Conservation (phyloP, 1,140 invertebrate genomes). For the Dendrolimus punctatus region DNA sequence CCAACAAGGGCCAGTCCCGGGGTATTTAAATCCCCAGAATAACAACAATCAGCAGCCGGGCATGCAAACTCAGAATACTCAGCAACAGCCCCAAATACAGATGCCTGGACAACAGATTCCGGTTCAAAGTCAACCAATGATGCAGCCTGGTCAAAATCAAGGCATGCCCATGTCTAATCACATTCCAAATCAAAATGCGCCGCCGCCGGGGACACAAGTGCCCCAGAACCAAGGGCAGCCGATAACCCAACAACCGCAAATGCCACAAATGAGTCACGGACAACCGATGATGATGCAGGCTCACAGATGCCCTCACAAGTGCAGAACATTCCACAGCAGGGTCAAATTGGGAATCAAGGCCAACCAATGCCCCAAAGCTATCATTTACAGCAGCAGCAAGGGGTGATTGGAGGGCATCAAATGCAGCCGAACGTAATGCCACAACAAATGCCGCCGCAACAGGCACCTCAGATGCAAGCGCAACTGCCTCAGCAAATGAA, state of each 20-base stretch:
- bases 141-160: slow-evolving; percentile 23
- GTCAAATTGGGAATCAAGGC: slow-evolving; percentile 2
- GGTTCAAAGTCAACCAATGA: slow-evolving; percentile 21
- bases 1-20: slow-evolving; percentile 35
- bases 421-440: slow-evolving; percentile 26
- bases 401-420: slow-evolving; percentile 11
- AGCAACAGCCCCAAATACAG: slow-evolving; percentile 29
- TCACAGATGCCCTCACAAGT: slow-evolving; percentile 11
- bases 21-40: slow-evolving; percentile 31
- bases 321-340: neutral
- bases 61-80: slow-evolving; percentile 33
- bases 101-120: slow-evolving; percentile 26
- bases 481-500: slow-evolving; percentile 19
- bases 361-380: slow-evolving; percentile 33
- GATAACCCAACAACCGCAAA: slow-evolving; percentile 25
- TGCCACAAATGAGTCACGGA: slow-evolving; percentile 15
- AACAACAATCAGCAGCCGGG: slow-evolving; percentile 39
- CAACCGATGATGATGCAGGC: slow-evolving; percentile 7
- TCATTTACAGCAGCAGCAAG: slow-evolving; percentile 11
- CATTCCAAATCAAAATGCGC: slow-evolving; percentile 22
- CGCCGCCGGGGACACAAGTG: slow-evolving; percentile 29
- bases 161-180: slow-evolving; percentile 27
- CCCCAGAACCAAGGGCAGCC: slow-evolving; percentile 31
- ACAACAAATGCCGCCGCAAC: slow-evolving; percentile 13
- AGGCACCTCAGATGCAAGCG: slow-evolving; percentile 16